Conservation (phyloP, 2,797 vertebrate genomes). For the Gadopsis marmoratus region DNA sequence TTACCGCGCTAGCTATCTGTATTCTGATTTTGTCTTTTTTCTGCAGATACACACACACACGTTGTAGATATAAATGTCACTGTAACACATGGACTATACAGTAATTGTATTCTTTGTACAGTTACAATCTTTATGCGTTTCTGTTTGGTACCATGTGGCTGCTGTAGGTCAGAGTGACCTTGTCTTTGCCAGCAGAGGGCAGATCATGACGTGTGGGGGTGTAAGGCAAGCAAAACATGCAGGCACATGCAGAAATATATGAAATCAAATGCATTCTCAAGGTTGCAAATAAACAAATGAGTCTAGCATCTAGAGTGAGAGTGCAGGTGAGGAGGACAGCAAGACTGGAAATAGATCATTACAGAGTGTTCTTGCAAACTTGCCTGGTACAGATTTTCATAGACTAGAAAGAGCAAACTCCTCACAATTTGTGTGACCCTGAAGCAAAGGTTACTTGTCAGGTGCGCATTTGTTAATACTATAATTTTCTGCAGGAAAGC, state of each 20-base stretch:
- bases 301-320: neutral
- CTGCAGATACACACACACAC: neutral
- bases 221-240: slow-evolving; percentile 21
- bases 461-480: slow-evolving; percentile 16
- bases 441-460: slow-evolving; percentile 1
- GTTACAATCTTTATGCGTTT: neutral
- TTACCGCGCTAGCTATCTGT: neutral
- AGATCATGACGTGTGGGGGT: slow-evolving; percentile 32
- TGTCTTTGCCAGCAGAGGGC: slow-evolving; percentile 61
- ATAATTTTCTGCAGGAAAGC: slow-evolving; percentile 5
- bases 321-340: slow-evolving; percentile 39
- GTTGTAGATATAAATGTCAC: neutral
- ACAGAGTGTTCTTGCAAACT: slow-evolving; percentile 44
- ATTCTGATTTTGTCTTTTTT: neutral
- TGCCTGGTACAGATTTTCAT: slow-evolving; percentile 41
- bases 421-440: slow-evolving; percentile 6
- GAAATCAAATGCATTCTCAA: slow-evolving; percentile 16
- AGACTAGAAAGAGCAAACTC: slow-evolving; percentile 33
- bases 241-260: slow-evolving; percentile 14
- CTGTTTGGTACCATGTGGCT: slow-evolving; percentile 6
- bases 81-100: neutral
- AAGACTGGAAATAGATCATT: slow-evolving; percentile 43
- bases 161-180: slow-evolving; percentile 69
- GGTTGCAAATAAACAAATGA: slow-evolving; percentile 11
- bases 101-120: neutral